These are phyloP conservation scores for Epizoanthus scotinus DNA, from an alignment of 92 coral and sea anemone genomes.

Conservation along the genomic window DNA sequence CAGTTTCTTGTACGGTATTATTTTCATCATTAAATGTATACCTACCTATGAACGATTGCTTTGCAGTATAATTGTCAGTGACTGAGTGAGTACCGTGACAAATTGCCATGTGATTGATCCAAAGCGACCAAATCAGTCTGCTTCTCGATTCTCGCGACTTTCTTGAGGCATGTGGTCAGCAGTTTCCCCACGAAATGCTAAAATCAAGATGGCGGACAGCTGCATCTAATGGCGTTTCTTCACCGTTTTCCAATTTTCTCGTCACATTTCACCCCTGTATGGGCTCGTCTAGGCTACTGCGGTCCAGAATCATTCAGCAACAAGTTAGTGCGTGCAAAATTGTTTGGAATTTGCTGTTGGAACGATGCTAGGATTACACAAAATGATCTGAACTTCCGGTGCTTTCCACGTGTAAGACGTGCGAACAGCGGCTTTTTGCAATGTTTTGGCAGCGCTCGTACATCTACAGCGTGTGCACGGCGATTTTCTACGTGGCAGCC, in stretches of 20 bases:
- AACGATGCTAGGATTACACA: background rate
- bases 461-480: background rate
- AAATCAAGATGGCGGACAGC: slow-evolving; percentile 50
- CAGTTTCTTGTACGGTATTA: too few species aligned
- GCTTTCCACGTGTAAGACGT: background rate
- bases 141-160: background rate
- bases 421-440: background rate
- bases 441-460: background rate
- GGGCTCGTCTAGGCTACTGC: background rate
- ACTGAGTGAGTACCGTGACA: background rate
- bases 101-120: background rate
- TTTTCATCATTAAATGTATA: too few species aligned
- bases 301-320: background rate
- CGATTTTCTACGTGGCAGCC: background rate
- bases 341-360: background rate
- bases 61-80: too few species aligned
- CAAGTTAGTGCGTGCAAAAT: background rate
- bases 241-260: background rate
- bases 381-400: background rate
- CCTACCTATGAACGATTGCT: too few species aligned
- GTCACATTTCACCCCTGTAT: background rate
- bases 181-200: background rate
- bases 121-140: background rate
- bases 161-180: slow-evolving; percentile 23
- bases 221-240: background rate